Base-by-base conservation (phyloP, 2,888 invertebrate genomes). In the Lasioglossum calceatum region DNA sequence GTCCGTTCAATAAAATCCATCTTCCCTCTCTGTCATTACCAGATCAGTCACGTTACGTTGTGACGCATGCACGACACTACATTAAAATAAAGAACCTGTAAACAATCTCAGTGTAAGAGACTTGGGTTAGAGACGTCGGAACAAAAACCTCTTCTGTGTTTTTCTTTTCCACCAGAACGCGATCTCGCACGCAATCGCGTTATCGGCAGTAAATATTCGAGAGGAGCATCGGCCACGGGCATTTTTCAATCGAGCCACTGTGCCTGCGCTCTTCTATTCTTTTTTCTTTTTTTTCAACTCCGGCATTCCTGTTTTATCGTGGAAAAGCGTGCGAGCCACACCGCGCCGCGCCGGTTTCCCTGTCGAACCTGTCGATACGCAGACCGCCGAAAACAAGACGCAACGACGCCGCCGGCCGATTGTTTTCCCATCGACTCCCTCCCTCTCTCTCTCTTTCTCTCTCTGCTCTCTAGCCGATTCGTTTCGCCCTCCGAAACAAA, bases 201-300 rank as follows among this genome's bases (percentile, higher is more conserved):
- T 32, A 76, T 64, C 77, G 32, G 36, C 42, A 77, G 32, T 47
- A 64, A 64, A 44, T 77, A 77, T 77, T 77, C 77, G 64, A 32
- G 76, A 32, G 10, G 54, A 54, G 54, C 23, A n/a, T 54, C 54
- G 54, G 8, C 54, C 23, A 23, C 23, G 23, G 54, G 44, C 44
- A 44, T 76, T 76, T 76, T 77, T 77, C 64, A 77, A 77, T 77
- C 77, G 64, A 77, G 58, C 77, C 64, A 64, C 47, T 61, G 77
- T 64, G 32, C 61, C 32, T 44, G 12, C 32, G 44, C 61, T 23
- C 54, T 54, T 0, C 23, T 10, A n/a, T 54, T 23, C 8, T 23
- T 54, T 23, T 54, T 12, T 77, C 27, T 64, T 27, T 32, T n/a
- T 23, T n/a, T n/a, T 54, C 7, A 19, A 19, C 14, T 42, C 39